A percentile compares a stretch with the other conserved stretches of the same genome.
Conservation (phyloP, 2,113 vertebrate genomes). For the Aegotheles bennettii region DNA sequence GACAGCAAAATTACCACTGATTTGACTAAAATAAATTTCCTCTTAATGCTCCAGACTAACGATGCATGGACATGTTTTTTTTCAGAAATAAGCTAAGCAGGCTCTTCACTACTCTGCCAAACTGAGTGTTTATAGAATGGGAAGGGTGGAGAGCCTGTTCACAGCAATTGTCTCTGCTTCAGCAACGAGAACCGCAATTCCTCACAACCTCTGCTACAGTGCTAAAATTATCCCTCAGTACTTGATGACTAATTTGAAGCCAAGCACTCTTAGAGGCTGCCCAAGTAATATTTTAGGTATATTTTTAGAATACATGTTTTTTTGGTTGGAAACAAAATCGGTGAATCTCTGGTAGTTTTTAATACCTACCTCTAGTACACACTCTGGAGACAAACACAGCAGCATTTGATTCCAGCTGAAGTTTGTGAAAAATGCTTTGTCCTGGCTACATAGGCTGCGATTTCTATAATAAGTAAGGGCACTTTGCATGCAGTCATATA, state of each 20-base stretch:
- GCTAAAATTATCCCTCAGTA: conserved; percentile 33
- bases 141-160: neutral
- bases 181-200: neutral
- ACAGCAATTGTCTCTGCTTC: conserved; percentile 20
- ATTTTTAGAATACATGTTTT: neutral
- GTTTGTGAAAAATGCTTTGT: neutral
- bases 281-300: conserved; percentile 12
- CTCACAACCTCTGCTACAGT: neutral
- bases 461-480: neutral
- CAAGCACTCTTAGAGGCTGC: neutral
- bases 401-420: neutral
- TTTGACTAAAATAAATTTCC: neutral
- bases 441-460: neutral
- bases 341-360: neutral
- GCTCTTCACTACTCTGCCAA: neutral
- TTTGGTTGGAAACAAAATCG: neutral
- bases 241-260: conserved; percentile 19
- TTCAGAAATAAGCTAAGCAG: neutral
- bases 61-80: neutral
- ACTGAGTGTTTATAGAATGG: neutral
- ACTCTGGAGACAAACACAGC: neutral
- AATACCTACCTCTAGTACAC: neutral
- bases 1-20: neutral
- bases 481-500: neutral
- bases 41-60: neutral